A percentile compares a stretch with the other conserved stretches of the same genome.
These are phyloP conservation scores for Tyto alba DNA, from an alignment of 2,113 vertebrate species.

Conservation along the genomic window DNA sequence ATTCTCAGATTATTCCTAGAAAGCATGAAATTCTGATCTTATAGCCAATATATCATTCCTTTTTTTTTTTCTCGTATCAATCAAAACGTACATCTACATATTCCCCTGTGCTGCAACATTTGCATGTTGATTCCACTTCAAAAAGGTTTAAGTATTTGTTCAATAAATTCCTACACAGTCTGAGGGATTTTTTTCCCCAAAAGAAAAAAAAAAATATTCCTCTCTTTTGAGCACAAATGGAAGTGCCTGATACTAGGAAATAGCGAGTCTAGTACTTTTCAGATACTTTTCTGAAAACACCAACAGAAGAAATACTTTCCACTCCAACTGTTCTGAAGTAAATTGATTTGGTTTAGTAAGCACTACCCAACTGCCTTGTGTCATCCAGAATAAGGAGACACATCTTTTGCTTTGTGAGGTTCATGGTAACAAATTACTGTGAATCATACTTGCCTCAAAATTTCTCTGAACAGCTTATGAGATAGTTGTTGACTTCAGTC, in stretches of 20 bases:
- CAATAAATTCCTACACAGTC: background rate
- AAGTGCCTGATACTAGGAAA: background rate
- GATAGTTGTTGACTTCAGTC: background rate
- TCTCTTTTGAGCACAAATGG: background rate
- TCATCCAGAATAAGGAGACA: background rate
- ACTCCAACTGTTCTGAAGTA: background rate
- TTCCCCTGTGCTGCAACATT: background rate
- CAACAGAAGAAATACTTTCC: background rate
- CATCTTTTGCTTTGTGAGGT: background rate
- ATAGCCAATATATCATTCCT: fast-evolving
- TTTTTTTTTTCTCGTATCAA: background rate
- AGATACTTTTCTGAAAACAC: background rate
- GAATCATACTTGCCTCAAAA: background rate
- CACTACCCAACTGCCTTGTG: background rate
- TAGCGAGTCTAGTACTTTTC: background rate
- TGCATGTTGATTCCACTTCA: background rate
- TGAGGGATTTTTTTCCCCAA: background rate
- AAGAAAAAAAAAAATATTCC: background rate
- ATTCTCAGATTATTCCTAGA: fast-evolving
- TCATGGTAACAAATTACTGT: background rate
- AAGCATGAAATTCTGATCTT: background rate
- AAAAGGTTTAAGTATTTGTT: background rate
- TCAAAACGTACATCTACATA: background rate
- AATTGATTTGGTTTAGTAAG: background rate
- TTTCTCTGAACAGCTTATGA: background rate